Conservation (phyloP, 1,140 invertebrate species). For the Dysdera silvatica region DNA sequence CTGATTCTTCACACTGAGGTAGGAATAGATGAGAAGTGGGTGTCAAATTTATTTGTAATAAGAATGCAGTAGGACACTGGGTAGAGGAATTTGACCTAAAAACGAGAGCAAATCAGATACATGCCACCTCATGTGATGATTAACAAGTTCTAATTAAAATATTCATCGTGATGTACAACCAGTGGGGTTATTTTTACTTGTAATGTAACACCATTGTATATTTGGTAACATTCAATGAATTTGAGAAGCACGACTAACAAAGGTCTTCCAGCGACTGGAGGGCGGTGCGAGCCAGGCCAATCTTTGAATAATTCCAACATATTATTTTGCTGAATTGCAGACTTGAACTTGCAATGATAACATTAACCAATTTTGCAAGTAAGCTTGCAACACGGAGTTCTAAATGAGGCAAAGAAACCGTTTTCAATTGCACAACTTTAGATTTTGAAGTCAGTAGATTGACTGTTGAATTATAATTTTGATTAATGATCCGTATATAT, state of each 20-base stretch:
- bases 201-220: not conserved
- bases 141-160: too few species aligned
- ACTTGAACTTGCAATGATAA: slow-evolving; percentile 20
- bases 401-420: slow-evolving; percentile 32
- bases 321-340: slow-evolving; percentile 22
- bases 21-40: too few species aligned
- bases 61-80: not conserved
- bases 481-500: not conserved
- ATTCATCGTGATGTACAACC: not conserved
- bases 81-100: too few species aligned
- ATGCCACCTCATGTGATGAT: too few species aligned
- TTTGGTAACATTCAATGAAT: slow-evolving; percentile 2
- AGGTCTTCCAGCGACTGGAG: slow-evolving; percentile 33
- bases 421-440: slow-evolving; percentile 39
- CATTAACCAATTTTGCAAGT: not conserved
- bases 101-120: too few species aligned
- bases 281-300: slow-evolving; percentile 40
- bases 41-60: too few species aligned
- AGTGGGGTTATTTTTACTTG: slow-evolving; percentile 14
- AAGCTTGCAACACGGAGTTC: slow-evolving; percentile 20
- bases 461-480: not conserved
- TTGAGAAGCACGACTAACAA: slow-evolving; percentile 9
- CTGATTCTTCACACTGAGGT: too few species aligned
- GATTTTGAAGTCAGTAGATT: slow-evolving; percentile 2
- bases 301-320: slow-evolving; percentile 37